Base-by-base conservation (phyloP, 2,797 vertebrate species). In the Spinibarbus caldwelli region DNA sequence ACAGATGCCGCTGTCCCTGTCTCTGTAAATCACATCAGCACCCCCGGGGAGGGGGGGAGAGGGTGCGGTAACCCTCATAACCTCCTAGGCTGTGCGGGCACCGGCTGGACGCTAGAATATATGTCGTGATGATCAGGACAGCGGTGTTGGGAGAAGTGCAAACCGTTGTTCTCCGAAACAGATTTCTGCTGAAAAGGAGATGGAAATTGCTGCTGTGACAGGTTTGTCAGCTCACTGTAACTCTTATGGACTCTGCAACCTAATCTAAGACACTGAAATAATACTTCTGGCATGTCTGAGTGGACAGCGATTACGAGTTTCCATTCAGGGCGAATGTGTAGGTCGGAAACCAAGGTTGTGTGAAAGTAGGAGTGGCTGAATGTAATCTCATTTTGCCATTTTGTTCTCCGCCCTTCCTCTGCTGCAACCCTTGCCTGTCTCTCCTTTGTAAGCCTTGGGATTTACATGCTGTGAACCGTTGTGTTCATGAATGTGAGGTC, bases 21-120 rank as follows among this genome's bases (percentile, higher is more conserved):
- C 62, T 80, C 78, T 84, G 89, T 92, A 88, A 91, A 91, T 92
- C 88, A 92, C 82, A 67, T 91, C 90, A 84, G 17, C 90, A 80
- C 80, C 57, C 86, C 80, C 14, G 6, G 26, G 34, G 41, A n/a
- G 15, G 52, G 7, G n/a, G 59, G 70, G 57, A 49, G 21, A 38
- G 68, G 80, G 64, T 67, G 76, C 12, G 52, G 85, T 81, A 84
- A 77, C 82, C 88, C 78, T 83, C 66, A 82, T 82, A 82, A 86
- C 82, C 86, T 81, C 84, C 70, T 70, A 47, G 75, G 64, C 52
- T 83, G 80, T n/a, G n/a, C 54, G 11, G 38, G n/a, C 59, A 78
- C 62, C 6, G 72, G 45, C 26, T 77, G 47, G 64, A 12, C 21
- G 43, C 43, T 14, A n/a, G 47, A 84, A 87, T 89, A 87, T 89